Percentiles rank a stretch among this genome's conserved stretches.
Conservation (phyloP, 2,797 vertebrate species). For the Leptodactylus fallax region DNA sequence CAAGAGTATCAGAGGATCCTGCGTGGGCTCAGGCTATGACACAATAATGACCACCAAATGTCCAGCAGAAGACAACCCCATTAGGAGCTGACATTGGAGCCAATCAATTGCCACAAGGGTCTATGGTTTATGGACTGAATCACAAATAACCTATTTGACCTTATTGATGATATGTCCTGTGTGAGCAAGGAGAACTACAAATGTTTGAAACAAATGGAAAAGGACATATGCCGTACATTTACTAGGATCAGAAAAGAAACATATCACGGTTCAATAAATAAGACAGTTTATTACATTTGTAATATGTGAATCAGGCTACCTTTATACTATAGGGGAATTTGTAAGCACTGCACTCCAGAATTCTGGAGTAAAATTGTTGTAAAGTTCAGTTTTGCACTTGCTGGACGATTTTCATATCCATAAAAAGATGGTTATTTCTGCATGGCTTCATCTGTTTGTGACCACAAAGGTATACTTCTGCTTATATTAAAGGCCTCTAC, state of each 20-base stretch:
- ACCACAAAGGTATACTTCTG: too few species aligned
- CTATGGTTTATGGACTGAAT: background rate
- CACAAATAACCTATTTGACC: background rate
- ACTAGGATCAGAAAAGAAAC: background rate
- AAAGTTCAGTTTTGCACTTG: too few species aligned
- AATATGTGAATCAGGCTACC: background rate
- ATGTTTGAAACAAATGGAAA: background rate
- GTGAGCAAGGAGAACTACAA: background rate
- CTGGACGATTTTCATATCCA: too few species aligned
- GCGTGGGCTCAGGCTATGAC: background rate
- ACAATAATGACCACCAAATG: background rate
- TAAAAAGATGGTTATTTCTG: too few species aligned
- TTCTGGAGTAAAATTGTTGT: too few species aligned
- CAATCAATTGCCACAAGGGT: too few species aligned
- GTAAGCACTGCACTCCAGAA: background rate
- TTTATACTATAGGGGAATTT: background rate
- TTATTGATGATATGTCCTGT: background rate
- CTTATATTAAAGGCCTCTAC: too few species aligned
- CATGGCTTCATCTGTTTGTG: too few species aligned
- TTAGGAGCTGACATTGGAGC: background rate
- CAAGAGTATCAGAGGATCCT: background rate
- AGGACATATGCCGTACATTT: background rate
- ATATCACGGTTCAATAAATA: background rate
- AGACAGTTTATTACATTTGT: too few species aligned
- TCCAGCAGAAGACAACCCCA: background rate